phyloP scores from a whole-genome alignment of 35 echinoderm and acorn worm species.

The Hemicentrotus pulcherrimus region DNA sequence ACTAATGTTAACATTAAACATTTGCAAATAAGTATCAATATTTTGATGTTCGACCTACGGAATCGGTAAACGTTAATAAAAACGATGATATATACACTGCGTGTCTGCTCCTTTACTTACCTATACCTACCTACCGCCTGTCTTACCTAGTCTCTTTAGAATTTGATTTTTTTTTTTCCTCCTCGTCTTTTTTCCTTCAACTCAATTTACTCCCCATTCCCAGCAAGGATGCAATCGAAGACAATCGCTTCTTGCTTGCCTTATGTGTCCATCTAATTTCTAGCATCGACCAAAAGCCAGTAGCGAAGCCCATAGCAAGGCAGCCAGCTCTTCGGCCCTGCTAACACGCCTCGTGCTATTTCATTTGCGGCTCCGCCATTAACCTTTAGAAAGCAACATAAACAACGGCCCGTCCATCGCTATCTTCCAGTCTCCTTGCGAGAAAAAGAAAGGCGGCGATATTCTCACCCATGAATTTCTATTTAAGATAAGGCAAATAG shows the following conservation, averaged over 20 bases:
- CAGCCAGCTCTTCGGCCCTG: not conserved
- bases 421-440: not conserved
- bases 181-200: not conserved
- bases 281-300: not conserved
- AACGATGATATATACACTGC: no score
- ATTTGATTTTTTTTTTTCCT: no score
- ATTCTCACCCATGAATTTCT: not conserved
- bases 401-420: not conserved
- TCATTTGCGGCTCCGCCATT: constrained; percentile 1
- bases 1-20: no score
- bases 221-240: not conserved
- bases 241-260: not conserved
- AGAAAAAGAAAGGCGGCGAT: not conserved
- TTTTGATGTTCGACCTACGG: no score
- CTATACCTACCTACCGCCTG: no score
- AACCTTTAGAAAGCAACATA: constrained; percentile 19
- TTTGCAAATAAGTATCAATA: no score
- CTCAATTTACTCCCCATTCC: not conserved
- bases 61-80: no score
- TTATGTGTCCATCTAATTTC: not conserved
- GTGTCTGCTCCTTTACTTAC: no score
- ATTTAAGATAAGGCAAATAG: not conserved
- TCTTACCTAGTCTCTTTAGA: no score
- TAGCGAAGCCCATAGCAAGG: not conserved
- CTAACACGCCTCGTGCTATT: constrained; percentile 8